Percentiles rank a stretch among this genome's conserved stretches.
Evolutionary conservation across 2,113 vertebrate genomes (phyloP).

Genomic region (Odocoileus virginianus): DNA sequence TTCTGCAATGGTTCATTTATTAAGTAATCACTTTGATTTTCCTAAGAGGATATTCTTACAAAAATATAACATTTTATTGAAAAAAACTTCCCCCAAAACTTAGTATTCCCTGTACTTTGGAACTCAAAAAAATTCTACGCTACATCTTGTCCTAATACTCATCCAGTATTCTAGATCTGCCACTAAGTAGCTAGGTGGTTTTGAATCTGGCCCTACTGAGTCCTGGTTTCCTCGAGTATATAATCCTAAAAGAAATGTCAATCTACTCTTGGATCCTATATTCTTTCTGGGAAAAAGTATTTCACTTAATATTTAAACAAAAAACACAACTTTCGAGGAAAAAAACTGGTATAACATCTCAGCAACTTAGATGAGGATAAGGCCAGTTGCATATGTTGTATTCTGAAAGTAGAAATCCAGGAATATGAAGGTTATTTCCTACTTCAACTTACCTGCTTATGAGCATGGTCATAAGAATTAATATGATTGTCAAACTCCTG

Average conservation of each 20-base stretch:
- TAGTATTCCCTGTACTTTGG: not conserved
- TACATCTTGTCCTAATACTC: not conserved
- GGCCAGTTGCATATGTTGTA: not conserved
- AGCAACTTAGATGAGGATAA: not conserved
- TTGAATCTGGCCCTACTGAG: not conserved
- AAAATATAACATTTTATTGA: not conserved
- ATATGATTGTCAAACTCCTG: conserved; percentile 99
- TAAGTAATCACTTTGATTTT: not conserved
- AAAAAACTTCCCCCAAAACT: not conserved
- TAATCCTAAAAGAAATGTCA: not conserved
- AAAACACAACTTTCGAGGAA: not conserved
- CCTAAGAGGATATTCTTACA: not conserved
- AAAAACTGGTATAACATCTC: not conserved
- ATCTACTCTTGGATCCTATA: not conserved
- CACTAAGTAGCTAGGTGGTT: not conserved
- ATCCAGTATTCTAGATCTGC: not conserved
- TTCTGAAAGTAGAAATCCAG: not conserved
- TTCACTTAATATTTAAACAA: not conserved
- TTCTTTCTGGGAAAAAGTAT: not conserved
- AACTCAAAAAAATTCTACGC: not conserved
- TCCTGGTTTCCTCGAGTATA: not conserved
- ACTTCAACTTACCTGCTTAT: conserved; percentile 93
- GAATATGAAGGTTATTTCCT: not conserved
- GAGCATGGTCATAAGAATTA: conserved; percentile 99
- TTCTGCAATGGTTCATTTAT: not conserved